These are phyloP conservation scores for Stomorhina lunata DNA, from an alignment of 2,888 invertebrate species.

Conservation along the genomic window DNA sequence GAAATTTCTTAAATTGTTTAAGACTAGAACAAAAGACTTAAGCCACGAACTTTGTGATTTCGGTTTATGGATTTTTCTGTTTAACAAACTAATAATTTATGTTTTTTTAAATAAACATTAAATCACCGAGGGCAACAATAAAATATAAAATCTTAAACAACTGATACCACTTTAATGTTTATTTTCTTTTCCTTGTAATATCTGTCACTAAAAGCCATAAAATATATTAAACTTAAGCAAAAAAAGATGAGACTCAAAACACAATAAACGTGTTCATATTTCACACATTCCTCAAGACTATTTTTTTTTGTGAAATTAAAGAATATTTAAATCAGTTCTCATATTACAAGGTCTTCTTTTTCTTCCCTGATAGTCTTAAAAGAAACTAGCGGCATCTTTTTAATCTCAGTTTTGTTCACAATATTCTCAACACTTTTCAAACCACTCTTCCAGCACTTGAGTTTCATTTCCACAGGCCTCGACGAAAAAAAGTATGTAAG, in stretches of 20 bases:
- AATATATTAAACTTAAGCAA: not conserved
- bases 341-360: constrained; percentile 43
- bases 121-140: constrained; percentile 5
- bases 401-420: constrained; percentile 32
- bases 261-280: constrained; percentile 44
- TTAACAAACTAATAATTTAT: constrained; percentile 2
- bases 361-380: too few relatives aligned
- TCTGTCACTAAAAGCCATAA: constrained; percentile 13
- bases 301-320: not conserved
- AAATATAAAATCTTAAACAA: not conserved
- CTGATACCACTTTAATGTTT: constrained; percentile 15
- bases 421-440: constrained; percentile 50
- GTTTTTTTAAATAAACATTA: constrained; percentile 3
- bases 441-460: constrained; percentile 52
- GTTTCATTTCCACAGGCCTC: constrained; percentile 36
- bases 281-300: constrained; percentile 38
- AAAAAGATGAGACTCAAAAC: not conserved
- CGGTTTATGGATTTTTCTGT: too few relatives aligned
- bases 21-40: too few relatives aligned
- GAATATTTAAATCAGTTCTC: constrained; percentile 49
- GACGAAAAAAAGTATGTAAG: not conserved
- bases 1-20: too few relatives aligned
- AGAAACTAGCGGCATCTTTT: constrained; percentile 48
- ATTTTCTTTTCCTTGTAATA: constrained; percentile 31
- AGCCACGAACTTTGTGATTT: too few relatives aligned